These are phyloP conservation scores for Merops nubicus DNA, from an alignment of 2,113 vertebrate genomes.

Conservation along the genomic window DNA sequence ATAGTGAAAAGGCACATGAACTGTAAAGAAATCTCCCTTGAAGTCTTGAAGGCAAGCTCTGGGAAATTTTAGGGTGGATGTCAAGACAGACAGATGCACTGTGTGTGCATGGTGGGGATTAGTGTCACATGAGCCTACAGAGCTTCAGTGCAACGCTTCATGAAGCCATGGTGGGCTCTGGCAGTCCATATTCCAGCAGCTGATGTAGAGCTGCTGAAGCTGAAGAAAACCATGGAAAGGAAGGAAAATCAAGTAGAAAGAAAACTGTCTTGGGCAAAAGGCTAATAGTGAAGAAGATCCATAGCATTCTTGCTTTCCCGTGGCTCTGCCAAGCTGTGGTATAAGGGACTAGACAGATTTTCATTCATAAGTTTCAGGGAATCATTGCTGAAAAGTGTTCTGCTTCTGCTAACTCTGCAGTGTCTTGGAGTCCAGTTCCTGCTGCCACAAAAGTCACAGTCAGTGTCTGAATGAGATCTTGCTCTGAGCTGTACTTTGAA, in stretches of 20 bases:
- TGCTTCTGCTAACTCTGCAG: neutral
- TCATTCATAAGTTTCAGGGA: neutral
- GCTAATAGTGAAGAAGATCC: neutral
- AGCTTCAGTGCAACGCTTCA: neutral
- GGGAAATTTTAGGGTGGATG: conserved; percentile 13
- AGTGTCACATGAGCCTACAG: neutral
- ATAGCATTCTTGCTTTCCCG: neutral
- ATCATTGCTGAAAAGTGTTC: neutral
- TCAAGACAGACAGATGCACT: neutral
- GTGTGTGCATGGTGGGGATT: neutral
- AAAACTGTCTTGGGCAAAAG: neutral
- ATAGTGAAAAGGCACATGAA: conserved; percentile 4
- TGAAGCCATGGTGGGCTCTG: neutral
- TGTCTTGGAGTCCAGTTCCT: neutral
- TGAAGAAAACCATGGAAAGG: neutral
- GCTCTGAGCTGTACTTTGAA: neutral
- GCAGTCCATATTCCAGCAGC: neutral
- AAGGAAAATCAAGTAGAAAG: neutral
- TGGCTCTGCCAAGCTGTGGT: neutral
- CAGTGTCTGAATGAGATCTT: neutral
- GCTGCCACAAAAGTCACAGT: neutral
- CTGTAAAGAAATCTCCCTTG: neutral
- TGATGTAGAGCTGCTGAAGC: neutral
- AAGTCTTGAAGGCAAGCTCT: conserved; percentile 6
- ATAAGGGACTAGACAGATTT: neutral